These are phyloP conservation scores for Nycticryphes semicollaris DNA, from an alignment of 2,113 vertebrate genomes.

Conservation along the genomic window DNA sequence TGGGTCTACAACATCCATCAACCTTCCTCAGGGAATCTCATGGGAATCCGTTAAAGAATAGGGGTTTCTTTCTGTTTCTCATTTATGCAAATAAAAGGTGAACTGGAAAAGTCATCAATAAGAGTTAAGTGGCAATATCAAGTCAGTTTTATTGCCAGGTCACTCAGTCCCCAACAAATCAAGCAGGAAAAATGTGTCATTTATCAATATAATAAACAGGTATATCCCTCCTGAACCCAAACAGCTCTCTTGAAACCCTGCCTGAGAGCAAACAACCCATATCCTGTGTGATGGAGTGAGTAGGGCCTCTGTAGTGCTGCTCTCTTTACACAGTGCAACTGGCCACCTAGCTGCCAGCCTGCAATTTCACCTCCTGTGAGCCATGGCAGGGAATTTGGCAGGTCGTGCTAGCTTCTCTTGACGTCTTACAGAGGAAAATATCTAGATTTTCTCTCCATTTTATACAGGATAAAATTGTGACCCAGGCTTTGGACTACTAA, in stretches of 20 bases:
- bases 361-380: not conserved
- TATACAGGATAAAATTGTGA: not conserved
- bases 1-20: slow-evolving; percentile 25
- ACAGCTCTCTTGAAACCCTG: slow-evolving; percentile 36
- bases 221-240: slow-evolving; percentile 42
- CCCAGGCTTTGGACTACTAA: not conserved
- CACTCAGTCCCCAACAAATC: slow-evolving; percentile 57
- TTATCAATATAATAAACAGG: slow-evolving; percentile 70
- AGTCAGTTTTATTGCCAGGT: slow-evolving; percentile 67
- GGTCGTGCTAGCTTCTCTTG: not conserved
- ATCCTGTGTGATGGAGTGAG: not conserved
- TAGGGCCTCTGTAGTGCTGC: not conserved
- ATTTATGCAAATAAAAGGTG: slow-evolving; percentile 47
- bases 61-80: slow-evolving; percentile 27
- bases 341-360: not conserved
- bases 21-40: not conserved
- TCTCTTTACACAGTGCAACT: not conserved
- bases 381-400: accelerated
- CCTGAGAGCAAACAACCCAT: slow-evolving; percentile 1
- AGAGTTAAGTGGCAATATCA: slow-evolving; percentile 65
- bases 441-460: not conserved
- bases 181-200: slow-evolving; percentile 47
- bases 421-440: not conserved
- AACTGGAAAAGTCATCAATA: slow-evolving; percentile 56
- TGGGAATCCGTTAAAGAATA: not conserved